Evolutionary conservation across 2,888 invertebrate genomes (phyloP), one percentile per base, ranked within the genome.

Genomic region (Trissonchulus latispiculum): DNA sequence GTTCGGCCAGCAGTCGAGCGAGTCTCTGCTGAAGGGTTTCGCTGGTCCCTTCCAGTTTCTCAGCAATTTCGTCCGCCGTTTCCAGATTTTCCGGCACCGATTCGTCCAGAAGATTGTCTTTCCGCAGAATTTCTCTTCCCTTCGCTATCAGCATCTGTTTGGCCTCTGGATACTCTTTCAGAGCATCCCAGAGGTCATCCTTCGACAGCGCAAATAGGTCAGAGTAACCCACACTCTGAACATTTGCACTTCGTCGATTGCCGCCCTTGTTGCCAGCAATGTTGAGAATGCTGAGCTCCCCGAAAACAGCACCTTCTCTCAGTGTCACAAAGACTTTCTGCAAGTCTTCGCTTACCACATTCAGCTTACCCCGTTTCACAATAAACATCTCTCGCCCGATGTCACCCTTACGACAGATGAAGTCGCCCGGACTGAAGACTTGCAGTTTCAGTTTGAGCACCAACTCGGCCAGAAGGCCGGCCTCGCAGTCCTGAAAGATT

Each of bases 371-470:
- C 72, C 93, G 86, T 84, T 96, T 96, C 1, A 96, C 94, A 76
- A 96, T 96, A 84, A 96, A 96, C 95, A 96, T 95, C 85, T 96
- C 95, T 84, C 94, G 91, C 36, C 96, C 96, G 2, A 96, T 95
- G 82, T 96, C 96, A 0, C 95, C 95, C 84, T 95, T 95, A 35
- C 95, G 88, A 82, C 95, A 96, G 76, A 96, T 94, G 83, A 92
- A 96, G 84, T 96, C 96, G 0, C 93, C 92, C 1, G 83, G 84
- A 77, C 83, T 83, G 61, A 71, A 2, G 76, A 88, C 88, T 85
- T 89, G 89, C 69, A 95, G 87, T 78, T 92, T 89, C 35, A 96
- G 86, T 84, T 95, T 95, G 36, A 96, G 86, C 61, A 96, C 95
- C 73, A 96, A 86, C 73, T 96, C 95, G 80, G 94, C 93, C 72